Base-by-base conservation (phyloP, 2,888 invertebrate genomes). In the Adineta ricciae region DNA sequence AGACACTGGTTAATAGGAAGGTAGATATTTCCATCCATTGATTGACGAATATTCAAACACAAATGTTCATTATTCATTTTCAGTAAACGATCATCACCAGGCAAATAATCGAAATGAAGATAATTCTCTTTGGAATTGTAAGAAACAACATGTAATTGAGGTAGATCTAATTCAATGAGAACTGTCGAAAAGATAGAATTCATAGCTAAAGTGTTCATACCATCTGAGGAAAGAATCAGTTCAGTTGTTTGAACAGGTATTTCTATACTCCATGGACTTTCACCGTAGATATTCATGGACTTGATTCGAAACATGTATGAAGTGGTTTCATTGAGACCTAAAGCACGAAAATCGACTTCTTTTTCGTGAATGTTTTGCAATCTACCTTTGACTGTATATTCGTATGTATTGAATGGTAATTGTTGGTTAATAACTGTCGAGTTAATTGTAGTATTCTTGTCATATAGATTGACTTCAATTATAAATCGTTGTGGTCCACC, bases 1-100 rank as follows among this genome's bases (percentile, higher is more conserved):
- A 78, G 41, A 78, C 78, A 78, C 14, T 24, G 19, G 41, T 41
- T 36, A 9, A 38, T n/a, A 2, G 41, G 14, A n/a, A 41, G 41
- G 41, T 41, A 78, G n/a, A n/a, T 78, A 41, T 41, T 78, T 41
- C 41, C 78, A 78, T 78, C 78, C 0, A 41, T 41, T 41, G 78
- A 78, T 78, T 78, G 78, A 78, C 41, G 38, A 21, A 78, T 78
- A 78, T 41, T 38, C 41, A 78, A 78, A 78, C 78, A 78, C n/a
- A 78, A 78, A n/a, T 78, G 38, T 41, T 78, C n/a, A n/a, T 78
- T 11, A 24, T 38, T 41, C 41, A 38, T n/a, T 41, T 78, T 78
- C 32, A 1, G 4, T 36, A 64, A 32, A 64, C 32, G 64, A 32
- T 64, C 32, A 41, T 78, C 38, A 78, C 41, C 78, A 38, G 78